Conservation (phyloP, 2,888 invertebrate genomes). For the Sphecodes monilicornis region DNA sequence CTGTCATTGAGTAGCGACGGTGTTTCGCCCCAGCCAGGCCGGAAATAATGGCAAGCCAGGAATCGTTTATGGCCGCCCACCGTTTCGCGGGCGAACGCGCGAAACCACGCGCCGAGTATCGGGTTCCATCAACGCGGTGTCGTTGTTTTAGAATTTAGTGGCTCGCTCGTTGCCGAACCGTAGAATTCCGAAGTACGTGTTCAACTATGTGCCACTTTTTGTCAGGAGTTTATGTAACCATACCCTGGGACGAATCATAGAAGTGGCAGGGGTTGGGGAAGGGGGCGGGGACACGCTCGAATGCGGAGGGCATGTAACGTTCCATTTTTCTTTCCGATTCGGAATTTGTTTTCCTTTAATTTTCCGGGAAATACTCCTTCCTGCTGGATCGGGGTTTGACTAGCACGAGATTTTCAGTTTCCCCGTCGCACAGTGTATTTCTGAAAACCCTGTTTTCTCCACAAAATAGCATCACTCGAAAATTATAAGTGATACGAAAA, state of each 20-base stretch:
- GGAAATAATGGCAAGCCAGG: slow-evolving; percentile 22
- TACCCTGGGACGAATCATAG: not conserved
- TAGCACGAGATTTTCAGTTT: not conserved
- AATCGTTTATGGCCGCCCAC: slow-evolving; percentile 43
- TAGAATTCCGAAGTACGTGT: slow-evolving; percentile 36
- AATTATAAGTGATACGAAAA: too few relatives aligned
- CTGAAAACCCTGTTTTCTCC: too few relatives aligned
- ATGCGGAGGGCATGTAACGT: slow-evolving; percentile 2
- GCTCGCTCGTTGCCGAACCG: not conserved
- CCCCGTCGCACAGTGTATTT: not conserved
- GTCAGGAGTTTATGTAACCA: slow-evolving; percentile 12
- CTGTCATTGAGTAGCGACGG: slow-evolving; percentile 36
- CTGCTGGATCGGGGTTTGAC: not conserved
- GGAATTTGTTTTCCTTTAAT: slow-evolving; percentile 16
- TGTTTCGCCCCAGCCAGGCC: slow-evolving; percentile 9
- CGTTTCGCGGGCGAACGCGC: slow-evolving; percentile 14
- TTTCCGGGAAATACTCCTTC: not conserved
- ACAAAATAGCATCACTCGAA: too few relatives aligned
- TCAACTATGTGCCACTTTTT: slow-evolving; percentile 13
- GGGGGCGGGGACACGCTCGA: not conserved
- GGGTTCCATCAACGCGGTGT: slow-evolving; percentile 24
- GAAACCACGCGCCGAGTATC: slow-evolving; percentile 38
- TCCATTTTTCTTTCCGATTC: slow-evolving; percentile 17
- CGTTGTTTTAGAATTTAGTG: slow-evolving; percentile 42
- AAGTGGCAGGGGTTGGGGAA: not conserved